Base-by-base conservation (phyloP, 2,888 invertebrate genomes). In the Pachliopta kotzebuea region DNA sequence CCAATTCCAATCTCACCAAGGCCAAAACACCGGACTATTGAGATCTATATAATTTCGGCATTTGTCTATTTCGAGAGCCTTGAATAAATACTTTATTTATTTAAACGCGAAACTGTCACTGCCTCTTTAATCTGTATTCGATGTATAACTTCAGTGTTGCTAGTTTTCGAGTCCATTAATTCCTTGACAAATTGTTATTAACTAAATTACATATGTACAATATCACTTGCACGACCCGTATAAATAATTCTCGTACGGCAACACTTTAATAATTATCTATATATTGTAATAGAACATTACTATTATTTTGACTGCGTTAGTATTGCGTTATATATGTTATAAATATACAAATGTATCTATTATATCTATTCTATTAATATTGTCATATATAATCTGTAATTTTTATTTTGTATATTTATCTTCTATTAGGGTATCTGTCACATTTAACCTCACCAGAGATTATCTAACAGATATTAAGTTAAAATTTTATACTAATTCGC, bases 41-140 rank as follows among this genome's bases (percentile, higher is more conserved):
- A 56, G 42, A 60, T 26, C 49, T 29, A 60, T 60, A 58, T 63
- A 56, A 56, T 61, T 62, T 64, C 21, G 26, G 50, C 53, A 67
- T 67, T 63, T 63, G 60, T 58, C 56, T 61, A 62, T 52, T 56
- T 54, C 55, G 7, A 50, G 24, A 62, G 52, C 67, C 67, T 67
- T 65, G 67, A 62, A 67, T 60, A 56, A 56, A 60, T 60, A 56
- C 18, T 57, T 31, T 54, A 65, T 53, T 65, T 60, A 56, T 60
- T 57, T 42, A 50, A 60, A 60, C 42, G 24, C 17, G 37, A 50
- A 42, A 52, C 55, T 64, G 60, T 54, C 63, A 37, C 54, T 50
- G 50, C 29, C n/a, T 60, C 21, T n/a, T 65, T 56, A 56, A 50
- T 63, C 58, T 59, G 37, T 64, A 50, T 60, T 50, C 64, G 50